Evolutionary conservation across 2,888 invertebrate species (phyloP), one percentile per base, ranked within the genome.

Genomic region (Apomyelois bistriatella): DNA sequence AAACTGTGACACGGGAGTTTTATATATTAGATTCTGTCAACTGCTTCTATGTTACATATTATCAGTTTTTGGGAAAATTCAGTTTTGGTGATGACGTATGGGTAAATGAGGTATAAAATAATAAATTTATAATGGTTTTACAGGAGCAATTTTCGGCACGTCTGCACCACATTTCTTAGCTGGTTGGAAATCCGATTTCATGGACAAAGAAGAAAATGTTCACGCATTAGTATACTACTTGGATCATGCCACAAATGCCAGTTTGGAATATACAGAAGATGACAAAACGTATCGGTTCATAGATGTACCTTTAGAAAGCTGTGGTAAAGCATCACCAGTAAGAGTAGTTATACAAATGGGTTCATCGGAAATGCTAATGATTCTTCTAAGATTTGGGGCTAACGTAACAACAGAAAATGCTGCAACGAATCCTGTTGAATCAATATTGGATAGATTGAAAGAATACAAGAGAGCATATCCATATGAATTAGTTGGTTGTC

Each of bases 131-230:
- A 4, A 4, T 7, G 7, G 1, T 32, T 15, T 95, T 75, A 79
- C 93, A 68, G 96, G 96, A 2, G 96, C 96, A 8, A 92, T 97
- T 57, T 95, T 96, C 65, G 97, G 97, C 0, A 93, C 94, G 30
- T 92, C 94, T 68, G 95, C 95, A 1, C 95, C 96, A 0, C 94
- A 95, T 68, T 95, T 95, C 62, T 88, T 97, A 59, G 95, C 96
- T 0, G 96, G 96, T 3, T 96, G 96, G 96, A 95, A 96, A 70
- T 95, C 96, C 60, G 96, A 97, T 77, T 96, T 96, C 70, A 92
- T 92, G 61, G 93, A 93, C 70, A 92, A 94, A 75, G 94, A 95
- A 70, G 96, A 97, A 70, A 96, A 96, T 66, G 84, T 95, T 0
- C 91, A 93, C 55, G 96, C 95, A 0, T 77, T 96, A 63, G 93